Conservation (phyloP, 2,797 vertebrate genomes). For the Kryptolebias ocellatus region DNA sequence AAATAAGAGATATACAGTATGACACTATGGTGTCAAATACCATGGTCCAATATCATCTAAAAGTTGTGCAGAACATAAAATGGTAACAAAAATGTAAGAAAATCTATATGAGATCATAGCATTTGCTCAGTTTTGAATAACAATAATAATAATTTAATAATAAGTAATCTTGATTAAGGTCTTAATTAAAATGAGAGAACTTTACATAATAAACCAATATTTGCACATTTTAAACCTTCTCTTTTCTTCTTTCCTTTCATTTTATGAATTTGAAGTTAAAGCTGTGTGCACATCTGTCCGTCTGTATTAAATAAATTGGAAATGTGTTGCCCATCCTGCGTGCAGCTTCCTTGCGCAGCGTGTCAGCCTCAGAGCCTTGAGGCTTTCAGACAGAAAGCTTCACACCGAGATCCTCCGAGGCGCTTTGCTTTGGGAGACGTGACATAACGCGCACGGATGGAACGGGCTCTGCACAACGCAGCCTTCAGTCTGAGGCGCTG, state of each 20-base stretch:
- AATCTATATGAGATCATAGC: too few species aligned
- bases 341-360: conserved; percentile 18
- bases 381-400: conserved; percentile 42
- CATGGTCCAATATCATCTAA: neutral
- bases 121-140: too few species aligned
- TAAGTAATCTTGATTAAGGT: neutral
- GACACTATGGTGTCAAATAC: too few species aligned
- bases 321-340: conserved; percentile 10
- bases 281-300: conserved; percentile 5
- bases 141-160: neutral
- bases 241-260: neutral
- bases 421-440: conserved; percentile 24
- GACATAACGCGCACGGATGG: conserved; percentile 41
- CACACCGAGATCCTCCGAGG: conserved; percentile 18
- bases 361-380: conserved; percentile 27
- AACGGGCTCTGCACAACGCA: conserved; percentile 12
- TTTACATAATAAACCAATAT: neutral
- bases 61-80: neutral
- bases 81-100: neutral
- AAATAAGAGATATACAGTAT: too few species aligned
- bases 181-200: neutral
- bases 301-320: conserved; percentile 17
- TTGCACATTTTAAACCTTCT: neutral
- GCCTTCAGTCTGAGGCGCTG: conserved; percentile 16
- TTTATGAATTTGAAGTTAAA: conserved; percentile 6